Evolutionary conservation across 1,140 invertebrate species (phyloP).

Genomic region (Spodoptera litura): DNA sequence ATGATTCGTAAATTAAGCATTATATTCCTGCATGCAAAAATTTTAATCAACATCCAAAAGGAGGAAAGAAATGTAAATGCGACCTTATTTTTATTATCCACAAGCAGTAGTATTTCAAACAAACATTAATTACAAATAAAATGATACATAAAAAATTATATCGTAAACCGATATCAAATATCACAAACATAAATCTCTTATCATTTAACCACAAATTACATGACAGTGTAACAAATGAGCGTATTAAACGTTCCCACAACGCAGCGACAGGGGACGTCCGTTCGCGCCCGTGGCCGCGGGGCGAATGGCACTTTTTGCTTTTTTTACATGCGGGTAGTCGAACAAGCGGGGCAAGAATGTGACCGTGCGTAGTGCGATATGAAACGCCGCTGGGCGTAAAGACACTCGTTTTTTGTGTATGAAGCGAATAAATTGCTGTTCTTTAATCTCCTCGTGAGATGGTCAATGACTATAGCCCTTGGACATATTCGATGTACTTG

Average conservation of each 20-base stretch:
- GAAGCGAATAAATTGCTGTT: constrained; percentile 57
- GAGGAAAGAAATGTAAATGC: too few relatives aligned
- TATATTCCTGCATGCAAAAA: neutral
- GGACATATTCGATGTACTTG: constrained; percentile 35
- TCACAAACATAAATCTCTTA: constrained; percentile 39
- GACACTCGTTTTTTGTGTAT: constrained; percentile 59
- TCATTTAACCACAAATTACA: constrained; percentile 44
- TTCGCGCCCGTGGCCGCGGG: constrained; percentile 58
- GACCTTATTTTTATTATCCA: too few relatives aligned
- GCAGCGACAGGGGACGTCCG: constrained; percentile 67
- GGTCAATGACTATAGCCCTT: constrained; percentile 46
- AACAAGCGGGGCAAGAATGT: constrained; percentile 57
- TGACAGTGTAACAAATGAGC: constrained; percentile 54
- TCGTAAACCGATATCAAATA: constrained; percentile 9
- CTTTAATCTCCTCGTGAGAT: constrained; percentile 42
- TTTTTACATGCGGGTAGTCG: constrained; percentile 65
- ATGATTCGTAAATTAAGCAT: too few relatives aligned
- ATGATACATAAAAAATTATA: neutral
- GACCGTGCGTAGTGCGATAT: constrained; percentile 66
- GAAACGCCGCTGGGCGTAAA: constrained; percentile 59
- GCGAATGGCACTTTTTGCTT: constrained; percentile 58
- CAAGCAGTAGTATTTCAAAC: neutral
- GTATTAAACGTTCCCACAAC: constrained; percentile 57
- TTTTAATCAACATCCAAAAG: too few relatives aligned
- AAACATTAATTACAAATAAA: constrained; percentile 11